phyloP scores from a whole-genome alignment of 1,140 invertebrate genomes.

The Notospermus geniculatus region DNA sequence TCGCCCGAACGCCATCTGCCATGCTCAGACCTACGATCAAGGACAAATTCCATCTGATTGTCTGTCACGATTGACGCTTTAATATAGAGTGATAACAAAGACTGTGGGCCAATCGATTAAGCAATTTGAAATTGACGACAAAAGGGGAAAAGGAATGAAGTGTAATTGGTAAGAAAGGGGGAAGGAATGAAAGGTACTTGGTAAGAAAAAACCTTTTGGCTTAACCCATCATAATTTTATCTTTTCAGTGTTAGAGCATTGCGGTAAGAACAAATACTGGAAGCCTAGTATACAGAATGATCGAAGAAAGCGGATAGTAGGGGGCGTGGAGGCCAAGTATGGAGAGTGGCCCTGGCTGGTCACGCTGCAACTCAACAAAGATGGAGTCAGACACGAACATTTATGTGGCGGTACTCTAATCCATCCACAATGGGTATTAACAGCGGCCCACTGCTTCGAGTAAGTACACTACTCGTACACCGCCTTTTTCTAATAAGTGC shows the following conservation, averaged over 20 bases:
- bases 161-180: too few species aligned
- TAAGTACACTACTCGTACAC: slow-evolving; percentile 28
- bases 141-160: too few species aligned
- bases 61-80: too few species aligned
- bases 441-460: slow-evolving; percentile 57
- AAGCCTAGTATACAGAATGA: neutral
- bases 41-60: too few species aligned
- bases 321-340: slow-evolving; percentile 28
- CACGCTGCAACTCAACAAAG: slow-evolving; percentile 35
- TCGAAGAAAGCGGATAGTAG: slow-evolving; percentile 35
- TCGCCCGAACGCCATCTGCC: too few species aligned
- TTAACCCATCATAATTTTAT: neutral
- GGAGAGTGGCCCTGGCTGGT: slow-evolving; percentile 52
- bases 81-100: too few species aligned
- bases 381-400: slow-evolving; percentile 48
- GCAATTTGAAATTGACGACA: too few species aligned
- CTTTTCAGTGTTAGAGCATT: slow-evolving; percentile 17
- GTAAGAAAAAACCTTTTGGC: too few species aligned
- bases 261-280: slow-evolving; percentile 19
- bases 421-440: slow-evolving; percentile 53
- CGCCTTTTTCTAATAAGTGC: neutral
- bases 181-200: too few species aligned
- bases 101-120: too few species aligned
- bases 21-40: too few species aligned
- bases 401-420: slow-evolving; percentile 55